Base-by-base conservation (phyloP, 2,888 invertebrate genomes). In the Calameuta pallipes region DNA sequence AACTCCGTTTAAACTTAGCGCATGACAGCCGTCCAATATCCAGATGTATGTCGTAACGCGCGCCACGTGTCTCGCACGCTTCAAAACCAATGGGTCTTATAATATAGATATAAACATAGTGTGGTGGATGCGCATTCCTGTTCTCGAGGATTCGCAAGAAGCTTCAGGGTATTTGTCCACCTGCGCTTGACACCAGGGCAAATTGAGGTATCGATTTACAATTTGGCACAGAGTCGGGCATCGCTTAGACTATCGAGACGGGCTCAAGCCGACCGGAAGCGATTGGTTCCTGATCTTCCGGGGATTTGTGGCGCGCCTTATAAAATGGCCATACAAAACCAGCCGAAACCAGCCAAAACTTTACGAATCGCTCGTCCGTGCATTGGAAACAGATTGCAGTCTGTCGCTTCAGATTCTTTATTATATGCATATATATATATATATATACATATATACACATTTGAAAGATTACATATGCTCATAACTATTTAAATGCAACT, bases 171-270 rank as follows among this genome's bases (percentile, higher is more conserved):
- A 74, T 74, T 68, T 77, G 73, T 77, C 76, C 78, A 75, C 75
- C 75, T 80, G 80, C 71, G 76, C 78, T 74, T 80, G 78, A 80
- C 78, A 76, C 76, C 30, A 37, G 74, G 71, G 13, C 74, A 80
- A 80, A 79, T 77, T 75, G 79, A 75, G 76, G 41, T 79, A 80
- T 80, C 79, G 80, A 79, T 80, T 79, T 77, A 77, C 79, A 79
- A 79, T 80, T 80, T 80, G 77, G 77, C 79, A 79, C 37, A 36
- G 34, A 35, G 41, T 30, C 56, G 56, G 33, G 76, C 70, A 41
- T 37, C 73, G n/a, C 31, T 23, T 33, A 15, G 15, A 74, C 74
- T 34, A 35, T 31, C 73, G 76, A 35, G 68, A 34, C 36, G 36
- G 15, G 23, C 34, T 56, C 56, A 56, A 56, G 15, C 36, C 75